phyloP scores from a whole-genome alignment of 2,888 invertebrate genomes.

The Epinotia bilunana region DNA sequence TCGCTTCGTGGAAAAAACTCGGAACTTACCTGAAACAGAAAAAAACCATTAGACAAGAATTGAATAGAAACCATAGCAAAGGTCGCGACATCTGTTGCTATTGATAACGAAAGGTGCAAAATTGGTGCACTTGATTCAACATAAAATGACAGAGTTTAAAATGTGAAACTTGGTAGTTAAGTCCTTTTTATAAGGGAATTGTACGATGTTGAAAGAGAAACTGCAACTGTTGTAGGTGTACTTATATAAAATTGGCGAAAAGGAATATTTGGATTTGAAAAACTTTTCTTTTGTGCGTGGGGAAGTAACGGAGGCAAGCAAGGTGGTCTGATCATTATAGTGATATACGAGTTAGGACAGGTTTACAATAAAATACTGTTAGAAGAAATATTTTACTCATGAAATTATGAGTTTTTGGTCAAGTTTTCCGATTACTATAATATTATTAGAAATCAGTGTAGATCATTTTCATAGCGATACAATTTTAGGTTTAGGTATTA shows the following conservation, averaged over 20 bases:
- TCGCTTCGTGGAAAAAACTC: constrained; percentile 54
- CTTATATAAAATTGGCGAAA: constrained; percentile 20
- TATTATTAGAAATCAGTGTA: neutral
- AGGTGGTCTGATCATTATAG: constrained; percentile 29
- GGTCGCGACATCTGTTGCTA: constrained; percentile 71
- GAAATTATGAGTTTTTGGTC: neutral
- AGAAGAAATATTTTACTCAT: neutral
- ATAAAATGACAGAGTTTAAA: constrained; percentile 2
- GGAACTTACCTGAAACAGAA: constrained; percentile 72
- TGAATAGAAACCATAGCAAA: constrained; percentile 66
- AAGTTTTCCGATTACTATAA: neutral
- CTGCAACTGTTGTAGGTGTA: constrained; percentile 61
- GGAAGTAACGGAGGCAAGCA: constrained; percentile 39
- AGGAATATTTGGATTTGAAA: constrained; percentile 8
- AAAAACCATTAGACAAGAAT: constrained; percentile 68
- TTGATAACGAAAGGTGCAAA: constrained; percentile 70
- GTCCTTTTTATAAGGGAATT: neutral
- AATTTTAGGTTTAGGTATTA: neutral
- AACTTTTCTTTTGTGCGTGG: constrained; percentile 15
- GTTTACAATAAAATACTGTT: constrained; percentile 43
- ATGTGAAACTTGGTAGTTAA: neutral
- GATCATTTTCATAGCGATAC: neutral
- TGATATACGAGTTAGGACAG: constrained; percentile 34
- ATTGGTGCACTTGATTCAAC: constrained; percentile 59
- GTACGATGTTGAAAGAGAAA: constrained; percentile 56